These are phyloP conservation scores for Hepsetus odoe DNA, from an alignment of 2,113 vertebrate genomes.

Conservation along the genomic window DNA sequence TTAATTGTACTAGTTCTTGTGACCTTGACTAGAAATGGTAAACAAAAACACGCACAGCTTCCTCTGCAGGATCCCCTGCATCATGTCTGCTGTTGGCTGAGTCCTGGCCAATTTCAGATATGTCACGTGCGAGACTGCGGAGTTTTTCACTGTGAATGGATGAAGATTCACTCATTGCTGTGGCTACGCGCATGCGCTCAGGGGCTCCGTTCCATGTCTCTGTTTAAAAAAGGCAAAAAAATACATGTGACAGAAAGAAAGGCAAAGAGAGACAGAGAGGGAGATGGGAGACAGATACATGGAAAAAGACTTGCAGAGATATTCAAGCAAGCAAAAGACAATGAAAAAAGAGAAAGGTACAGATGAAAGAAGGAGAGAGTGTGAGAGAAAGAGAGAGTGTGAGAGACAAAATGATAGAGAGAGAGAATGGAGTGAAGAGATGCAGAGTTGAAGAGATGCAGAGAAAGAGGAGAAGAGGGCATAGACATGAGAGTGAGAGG, in stretches of 20 bases:
- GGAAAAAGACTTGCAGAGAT: background rate
- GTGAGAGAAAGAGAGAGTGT: background rate
- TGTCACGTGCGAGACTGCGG: slow-evolving; percentile 75
- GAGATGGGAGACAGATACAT: background rate
- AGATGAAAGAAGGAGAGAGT: background rate
- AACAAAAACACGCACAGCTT: slow-evolving; percentile 33
- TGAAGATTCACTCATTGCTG: slow-evolving; percentile 68
- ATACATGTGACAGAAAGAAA: slow-evolving; percentile 3
- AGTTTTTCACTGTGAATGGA: slow-evolving; percentile 72
- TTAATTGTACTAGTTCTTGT: background rate
- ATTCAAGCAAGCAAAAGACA: too few relatives aligned
- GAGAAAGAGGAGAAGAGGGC: background rate
- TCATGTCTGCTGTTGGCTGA: slow-evolving; percentile 51
- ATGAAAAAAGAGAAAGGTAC: background rate
- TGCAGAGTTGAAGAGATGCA: background rate
- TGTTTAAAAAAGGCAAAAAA: slow-evolving; percentile 53
- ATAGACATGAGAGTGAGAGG: too few relatives aligned
- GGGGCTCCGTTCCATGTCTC: slow-evolving; percentile 75
- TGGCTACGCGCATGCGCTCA: slow-evolving; percentile 61
- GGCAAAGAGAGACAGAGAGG: slow-evolving; percentile 15
- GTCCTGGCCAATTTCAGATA: slow-evolving; percentile 59
- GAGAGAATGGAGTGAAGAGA: background rate
- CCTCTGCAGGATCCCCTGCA: slow-evolving; percentile 7
- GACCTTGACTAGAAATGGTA: slow-evolving; percentile 17
- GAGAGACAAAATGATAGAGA: background rate